phyloP scores from a whole-genome alignment of 2,113 vertebrate species.

The Misgurnus mizolepis region DNA sequence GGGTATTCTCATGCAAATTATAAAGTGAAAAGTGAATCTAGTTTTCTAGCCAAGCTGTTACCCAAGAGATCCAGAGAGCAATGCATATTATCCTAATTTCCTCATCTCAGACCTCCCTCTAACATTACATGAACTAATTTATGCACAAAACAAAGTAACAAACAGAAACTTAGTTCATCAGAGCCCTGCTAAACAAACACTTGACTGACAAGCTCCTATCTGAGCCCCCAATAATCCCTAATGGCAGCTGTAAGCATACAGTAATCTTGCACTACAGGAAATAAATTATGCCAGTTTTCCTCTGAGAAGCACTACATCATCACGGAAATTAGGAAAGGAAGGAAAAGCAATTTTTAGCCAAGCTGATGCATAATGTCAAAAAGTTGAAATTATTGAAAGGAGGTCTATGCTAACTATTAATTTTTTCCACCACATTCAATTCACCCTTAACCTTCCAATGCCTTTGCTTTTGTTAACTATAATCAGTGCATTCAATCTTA shows the following conservation, averaged over 20 bases:
- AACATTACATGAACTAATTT: neutral
- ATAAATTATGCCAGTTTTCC: neutral
- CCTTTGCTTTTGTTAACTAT: no score
- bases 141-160: neutral
- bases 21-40: neutral
- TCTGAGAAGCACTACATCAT: neutral
- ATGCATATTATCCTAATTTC: conserved; percentile 6
- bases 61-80: neutral
- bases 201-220: neutral
- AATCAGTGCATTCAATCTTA: no score
- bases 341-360: neutral
- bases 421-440: no score
- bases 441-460: no score
- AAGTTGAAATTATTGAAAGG: neutral
- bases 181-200: conserved; percentile 1
- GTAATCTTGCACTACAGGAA: neutral
- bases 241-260: neutral
- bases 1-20: neutral
- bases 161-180: neutral
- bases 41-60: neutral
- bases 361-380: neutral
- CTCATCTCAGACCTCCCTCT: neutral
- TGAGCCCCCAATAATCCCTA: neutral
- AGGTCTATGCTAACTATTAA: neutral
- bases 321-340: neutral